Conservation (phyloP, 2,113 vertebrate species). For the Petroica traversi region DNA sequence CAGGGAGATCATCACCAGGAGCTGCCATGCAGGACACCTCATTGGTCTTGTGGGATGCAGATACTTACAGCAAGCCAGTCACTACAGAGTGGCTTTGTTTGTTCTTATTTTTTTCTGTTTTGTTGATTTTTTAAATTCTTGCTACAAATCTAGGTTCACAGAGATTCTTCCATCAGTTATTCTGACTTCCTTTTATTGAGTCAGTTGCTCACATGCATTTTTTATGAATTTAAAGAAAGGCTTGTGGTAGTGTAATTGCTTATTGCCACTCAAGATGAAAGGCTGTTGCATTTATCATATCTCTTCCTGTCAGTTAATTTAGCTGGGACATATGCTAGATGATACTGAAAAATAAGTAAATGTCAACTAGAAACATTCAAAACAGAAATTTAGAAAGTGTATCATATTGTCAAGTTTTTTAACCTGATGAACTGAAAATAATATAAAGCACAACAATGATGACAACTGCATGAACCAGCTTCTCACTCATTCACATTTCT, state of each 20-base stretch:
- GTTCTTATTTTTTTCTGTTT: not conserved
- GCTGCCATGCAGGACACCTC: not conserved
- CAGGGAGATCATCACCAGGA: not conserved
- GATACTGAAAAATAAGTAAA: not conserved
- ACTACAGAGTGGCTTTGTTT: not conserved
- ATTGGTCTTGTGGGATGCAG: not conserved
- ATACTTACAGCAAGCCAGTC: not conserved
- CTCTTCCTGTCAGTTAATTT: not conserved
- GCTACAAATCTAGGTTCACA: not conserved
- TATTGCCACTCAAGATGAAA: conserved; percentile 27
- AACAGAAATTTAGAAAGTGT: not conserved
- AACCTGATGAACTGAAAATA: not conserved
- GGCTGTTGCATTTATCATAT: not conserved
- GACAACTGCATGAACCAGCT: not conserved
- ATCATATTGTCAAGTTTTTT: not conserved
- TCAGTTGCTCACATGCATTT: not conserved
- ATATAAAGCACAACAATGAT: not conserved
- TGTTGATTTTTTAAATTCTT: not conserved
- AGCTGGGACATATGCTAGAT: conserved; percentile 10
- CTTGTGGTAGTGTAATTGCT: not conserved
- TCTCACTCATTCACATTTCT: not conserved
- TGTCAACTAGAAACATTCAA: not conserved
- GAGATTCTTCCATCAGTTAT: not conserved
- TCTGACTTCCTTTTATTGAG: not conserved
- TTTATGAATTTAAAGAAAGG: conserved; percentile 16